Evolutionary conservation across 2,888 invertebrate genomes (phyloP).

Genomic region (Heliconius charithonia): DNA sequence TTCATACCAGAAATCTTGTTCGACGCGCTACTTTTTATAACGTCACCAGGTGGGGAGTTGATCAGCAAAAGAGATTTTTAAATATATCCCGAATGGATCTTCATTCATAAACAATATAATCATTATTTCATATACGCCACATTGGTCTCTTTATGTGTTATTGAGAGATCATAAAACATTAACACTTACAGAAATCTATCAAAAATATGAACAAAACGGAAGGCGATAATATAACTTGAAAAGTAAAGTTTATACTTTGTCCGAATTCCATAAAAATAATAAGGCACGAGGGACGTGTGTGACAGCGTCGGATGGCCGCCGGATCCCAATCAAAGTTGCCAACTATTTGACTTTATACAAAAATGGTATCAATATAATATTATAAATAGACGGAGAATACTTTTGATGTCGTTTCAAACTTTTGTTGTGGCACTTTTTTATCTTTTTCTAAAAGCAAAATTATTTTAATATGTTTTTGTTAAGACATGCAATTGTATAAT

Average conservation of each 20-base stretch:
- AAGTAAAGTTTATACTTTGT: constrained; percentile 31
- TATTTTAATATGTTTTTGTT: background rate
- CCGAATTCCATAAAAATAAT: constrained; percentile 33
- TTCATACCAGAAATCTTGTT: too few species aligned
- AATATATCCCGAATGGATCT: too few species aligned
- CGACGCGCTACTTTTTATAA: too few species aligned
- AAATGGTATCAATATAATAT: constrained; percentile 43
- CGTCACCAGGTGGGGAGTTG: too few species aligned
- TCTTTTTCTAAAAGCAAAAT: background rate
- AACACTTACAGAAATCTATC: background rate
- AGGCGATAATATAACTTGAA: constrained; percentile 5
- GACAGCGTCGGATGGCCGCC: constrained; percentile 29
- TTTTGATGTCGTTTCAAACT: constrained; percentile 23
- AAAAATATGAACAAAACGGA: background rate
- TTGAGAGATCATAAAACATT: background rate
- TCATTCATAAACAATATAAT: too few species aligned
- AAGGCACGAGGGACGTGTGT: constrained; percentile 22
- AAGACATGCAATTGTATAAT: background rate
- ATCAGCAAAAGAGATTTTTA: too few species aligned
- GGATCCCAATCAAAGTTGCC: constrained; percentile 38
- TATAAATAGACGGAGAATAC: constrained; percentile 36
- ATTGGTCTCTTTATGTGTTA: too few species aligned
- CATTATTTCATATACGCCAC: too few species aligned
- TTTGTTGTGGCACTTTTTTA: background rate
- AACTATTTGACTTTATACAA: constrained; percentile 46